Conservation (phyloP, 2,888 invertebrate genomes). For the Ochropacha duplaris region DNA sequence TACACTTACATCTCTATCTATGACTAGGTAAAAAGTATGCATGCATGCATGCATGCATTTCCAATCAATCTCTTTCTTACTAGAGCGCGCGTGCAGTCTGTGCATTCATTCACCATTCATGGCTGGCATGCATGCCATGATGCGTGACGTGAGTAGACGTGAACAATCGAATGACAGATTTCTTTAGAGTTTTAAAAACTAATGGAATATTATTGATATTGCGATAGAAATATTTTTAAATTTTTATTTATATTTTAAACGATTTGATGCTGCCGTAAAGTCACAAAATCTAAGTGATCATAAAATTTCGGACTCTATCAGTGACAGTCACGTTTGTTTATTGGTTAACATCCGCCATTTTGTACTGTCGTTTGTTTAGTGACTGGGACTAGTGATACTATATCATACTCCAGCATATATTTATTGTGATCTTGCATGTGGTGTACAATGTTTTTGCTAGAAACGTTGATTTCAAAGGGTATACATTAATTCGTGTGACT, state of each 20-base stretch:
- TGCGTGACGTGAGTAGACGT: conserved; percentile 63
- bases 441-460: conserved; percentile 77
- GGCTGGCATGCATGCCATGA: conserved; percentile 40
- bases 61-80: too few relatives aligned
- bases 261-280: conserved; percentile 41
- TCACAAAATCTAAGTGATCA: conserved; percentile 54
- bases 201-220: conserved; percentile 60
- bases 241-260: conserved; percentile 64
- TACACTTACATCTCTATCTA: too few relatives aligned
- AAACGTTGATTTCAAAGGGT: conserved; percentile 68
- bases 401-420: conserved; percentile 64
- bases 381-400: conserved; percentile 77
- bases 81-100: too few relatives aligned
- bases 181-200: conserved; percentile 67
- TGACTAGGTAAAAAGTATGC: conserved; percentile 11
- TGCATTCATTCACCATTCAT: too few relatives aligned
- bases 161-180: conserved; percentile 76
- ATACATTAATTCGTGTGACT: conserved; percentile 72
- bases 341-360: conserved; percentile 83
- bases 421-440: conserved; percentile 68
- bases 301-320: conserved; percentile 48
- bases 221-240: conserved; percentile 67
- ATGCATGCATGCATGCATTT: too few relatives aligned
- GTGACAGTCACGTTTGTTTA: conserved; percentile 81
- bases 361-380: conserved; percentile 83